Evolutionary conservation across 1,140 invertebrate species (phyloP).

Genomic region (Helicoverpa zea): DNA sequence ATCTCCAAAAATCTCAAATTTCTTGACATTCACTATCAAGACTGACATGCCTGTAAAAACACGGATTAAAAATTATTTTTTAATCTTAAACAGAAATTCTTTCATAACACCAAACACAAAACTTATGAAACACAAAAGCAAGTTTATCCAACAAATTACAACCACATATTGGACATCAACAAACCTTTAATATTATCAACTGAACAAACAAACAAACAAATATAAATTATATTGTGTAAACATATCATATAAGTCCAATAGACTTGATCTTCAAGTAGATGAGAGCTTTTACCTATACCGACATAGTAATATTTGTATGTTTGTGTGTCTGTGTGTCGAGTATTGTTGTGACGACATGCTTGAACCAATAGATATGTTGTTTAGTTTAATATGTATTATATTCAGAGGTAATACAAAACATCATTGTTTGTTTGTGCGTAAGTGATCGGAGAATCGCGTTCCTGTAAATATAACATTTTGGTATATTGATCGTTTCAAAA

Average conservation of each 20-base stretch:
- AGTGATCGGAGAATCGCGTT: too few species aligned
- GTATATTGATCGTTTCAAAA: too few species aligned
- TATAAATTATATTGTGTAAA: conserved; percentile 13
- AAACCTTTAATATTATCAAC: neutral
- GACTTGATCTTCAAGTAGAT: neutral
- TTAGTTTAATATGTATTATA: neutral
- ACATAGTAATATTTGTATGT: too few species aligned
- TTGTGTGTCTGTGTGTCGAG: neutral
- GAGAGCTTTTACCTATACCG: neutral
- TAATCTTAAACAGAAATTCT: neutral
- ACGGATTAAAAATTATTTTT: neutral
- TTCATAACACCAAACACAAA: neutral
- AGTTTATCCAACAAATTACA: conserved; percentile 13
- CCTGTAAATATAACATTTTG: too few species aligned
- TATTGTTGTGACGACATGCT: neutral
- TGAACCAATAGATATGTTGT: neutral
- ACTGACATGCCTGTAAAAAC: too few species aligned
- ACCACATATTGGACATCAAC: conserved; percentile 10
- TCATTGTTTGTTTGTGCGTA: too few species aligned
- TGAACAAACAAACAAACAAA: neutral
- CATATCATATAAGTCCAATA: conserved; percentile 4
- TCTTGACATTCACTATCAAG: too few species aligned
- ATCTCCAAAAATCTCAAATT: too few species aligned
- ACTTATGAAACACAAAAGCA: neutral
- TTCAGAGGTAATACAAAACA: neutral